A percentile compares a stretch with the other conserved stretches of the same genome.
These are phyloP conservation scores for Parambassis ranga DNA, from an alignment of 2,797 vertebrate species.

Conservation along the genomic window DNA sequence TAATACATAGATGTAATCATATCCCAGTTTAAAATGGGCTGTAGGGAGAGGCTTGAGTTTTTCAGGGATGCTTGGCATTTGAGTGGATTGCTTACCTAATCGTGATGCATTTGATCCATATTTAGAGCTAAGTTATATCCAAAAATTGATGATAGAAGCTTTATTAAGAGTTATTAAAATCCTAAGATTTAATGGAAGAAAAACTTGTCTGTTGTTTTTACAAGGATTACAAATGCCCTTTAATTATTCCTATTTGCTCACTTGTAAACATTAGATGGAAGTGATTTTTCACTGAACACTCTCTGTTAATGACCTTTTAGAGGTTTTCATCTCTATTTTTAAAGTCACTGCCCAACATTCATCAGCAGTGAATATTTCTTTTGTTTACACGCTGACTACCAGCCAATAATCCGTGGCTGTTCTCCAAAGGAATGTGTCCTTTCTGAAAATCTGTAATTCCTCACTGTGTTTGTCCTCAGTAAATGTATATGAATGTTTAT, in stretches of 20 bases:
- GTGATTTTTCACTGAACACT: not conserved
- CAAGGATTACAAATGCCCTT: not conserved
- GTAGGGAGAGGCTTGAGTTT: slow-evolving; percentile 13
- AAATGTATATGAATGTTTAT: not conserved
- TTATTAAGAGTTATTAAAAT: not conserved
- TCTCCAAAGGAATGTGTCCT: slow-evolving; percentile 47
- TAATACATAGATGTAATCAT: slow-evolving; percentile 46
- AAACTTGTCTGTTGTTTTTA: not conserved
- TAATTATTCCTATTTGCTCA: not conserved
- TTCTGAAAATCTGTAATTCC: slow-evolving; percentile 54
- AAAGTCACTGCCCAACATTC: slow-evolving; percentile 16
- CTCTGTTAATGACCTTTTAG: not conserved
- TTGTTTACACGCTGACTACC: slow-evolving; percentile 30
- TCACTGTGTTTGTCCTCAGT: slow-evolving; percentile 21
- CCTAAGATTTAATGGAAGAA: not conserved
- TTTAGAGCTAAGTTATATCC: not conserved
- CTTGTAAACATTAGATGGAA: not conserved
- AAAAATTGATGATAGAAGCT: not conserved
- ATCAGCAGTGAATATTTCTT: slow-evolving; percentile 16
- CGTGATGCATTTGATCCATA: slow-evolving; percentile 14
- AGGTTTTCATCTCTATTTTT: not conserved
- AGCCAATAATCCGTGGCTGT: slow-evolving; percentile 54
- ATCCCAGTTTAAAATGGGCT: slow-evolving; percentile 32
- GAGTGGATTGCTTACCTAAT: slow-evolving; percentile 25
- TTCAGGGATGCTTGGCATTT: slow-evolving; percentile 58